phyloP scores from a whole-genome alignment of 2,888 invertebrate genomes.

The Nycteola revayana region DNA sequence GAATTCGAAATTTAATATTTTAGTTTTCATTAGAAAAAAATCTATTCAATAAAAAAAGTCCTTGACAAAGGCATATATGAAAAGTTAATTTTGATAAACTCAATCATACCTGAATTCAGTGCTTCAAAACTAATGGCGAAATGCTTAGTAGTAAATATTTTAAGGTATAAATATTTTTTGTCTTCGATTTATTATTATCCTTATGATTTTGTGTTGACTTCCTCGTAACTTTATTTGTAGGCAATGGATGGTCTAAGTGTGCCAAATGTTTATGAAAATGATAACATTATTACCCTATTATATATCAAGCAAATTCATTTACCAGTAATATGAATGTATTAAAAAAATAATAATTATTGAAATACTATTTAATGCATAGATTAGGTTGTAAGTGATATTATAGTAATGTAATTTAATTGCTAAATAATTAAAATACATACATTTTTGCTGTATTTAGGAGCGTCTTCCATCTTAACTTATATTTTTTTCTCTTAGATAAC shows the following conservation, averaged over 20 bases:
- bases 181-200: not conserved
- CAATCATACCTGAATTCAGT: conserved; percentile 4
- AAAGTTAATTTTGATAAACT: not conserved
- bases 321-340: conserved; percentile 65
- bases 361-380: conserved; percentile 62
- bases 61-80: too few relatives aligned
- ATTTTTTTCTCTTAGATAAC: conserved; percentile 67
- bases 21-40: too few relatives aligned
- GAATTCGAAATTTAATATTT: too few relatives aligned
- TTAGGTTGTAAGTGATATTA: conserved; percentile 76
- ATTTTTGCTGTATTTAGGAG: conserved; percentile 79
- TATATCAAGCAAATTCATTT: conserved; percentile 62
- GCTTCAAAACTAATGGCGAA: conserved; percentile 28
- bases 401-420: conserved; percentile 60
- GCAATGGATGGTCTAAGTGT: conserved; percentile 50
- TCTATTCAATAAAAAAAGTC: too few relatives aligned
- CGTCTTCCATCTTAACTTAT: conserved; percentile 78
- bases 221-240: conserved; percentile 26
- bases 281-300: conserved; percentile 46
- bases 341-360: too few relatives aligned
- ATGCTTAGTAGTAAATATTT: conserved; percentile 20
- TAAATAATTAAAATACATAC: conserved; percentile 68
- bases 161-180: not conserved
- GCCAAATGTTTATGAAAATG: conserved; percentile 64
- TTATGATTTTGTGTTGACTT: conserved; percentile 22